Conservation (phyloP, 2,797 vertebrate species). For the Tokudaia tokunoshimensis region DNA sequence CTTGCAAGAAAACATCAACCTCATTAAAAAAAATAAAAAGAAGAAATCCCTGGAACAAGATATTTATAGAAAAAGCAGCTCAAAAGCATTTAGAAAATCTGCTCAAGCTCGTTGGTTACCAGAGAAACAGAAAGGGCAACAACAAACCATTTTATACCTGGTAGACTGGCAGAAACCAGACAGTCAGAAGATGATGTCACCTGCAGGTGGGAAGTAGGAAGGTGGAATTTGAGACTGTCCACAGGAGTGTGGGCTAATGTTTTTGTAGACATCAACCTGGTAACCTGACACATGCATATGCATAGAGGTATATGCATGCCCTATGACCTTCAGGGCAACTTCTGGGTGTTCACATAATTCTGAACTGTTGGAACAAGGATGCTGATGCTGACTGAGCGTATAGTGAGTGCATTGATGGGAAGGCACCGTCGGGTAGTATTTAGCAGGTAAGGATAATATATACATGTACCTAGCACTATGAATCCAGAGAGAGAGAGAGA, state of each 20-base stretch:
- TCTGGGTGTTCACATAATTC: background rate
- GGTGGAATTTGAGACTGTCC: background rate
- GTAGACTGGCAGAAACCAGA: background rate
- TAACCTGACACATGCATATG: background rate
- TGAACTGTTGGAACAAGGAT: background rate
- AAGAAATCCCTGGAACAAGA: background rate
- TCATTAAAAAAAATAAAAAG: background rate
- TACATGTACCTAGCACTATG: background rate
- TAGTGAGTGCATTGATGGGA: background rate
- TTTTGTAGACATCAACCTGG: background rate
- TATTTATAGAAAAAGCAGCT: constrained; percentile 29
- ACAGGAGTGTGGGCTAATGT: background rate
- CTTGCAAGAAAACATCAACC: background rate
- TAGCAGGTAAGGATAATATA: background rate
- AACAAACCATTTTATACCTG: background rate
- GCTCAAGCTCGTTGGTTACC: constrained; percentile 3
- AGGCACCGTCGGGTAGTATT: background rate
- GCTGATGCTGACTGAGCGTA: background rate
- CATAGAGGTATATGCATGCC: background rate
- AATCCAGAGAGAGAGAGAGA: background rate
- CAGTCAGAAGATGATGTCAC: background rate
- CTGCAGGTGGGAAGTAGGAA: background rate
- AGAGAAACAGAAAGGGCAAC: constrained; percentile 37
- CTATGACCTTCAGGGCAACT: background rate
- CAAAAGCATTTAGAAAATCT: background rate